Evolutionary conservation across 1,140 invertebrate species (phyloP), one percentile per base, ranked within the genome.

Genomic region (Propsilocerus akamusi): DNA sequence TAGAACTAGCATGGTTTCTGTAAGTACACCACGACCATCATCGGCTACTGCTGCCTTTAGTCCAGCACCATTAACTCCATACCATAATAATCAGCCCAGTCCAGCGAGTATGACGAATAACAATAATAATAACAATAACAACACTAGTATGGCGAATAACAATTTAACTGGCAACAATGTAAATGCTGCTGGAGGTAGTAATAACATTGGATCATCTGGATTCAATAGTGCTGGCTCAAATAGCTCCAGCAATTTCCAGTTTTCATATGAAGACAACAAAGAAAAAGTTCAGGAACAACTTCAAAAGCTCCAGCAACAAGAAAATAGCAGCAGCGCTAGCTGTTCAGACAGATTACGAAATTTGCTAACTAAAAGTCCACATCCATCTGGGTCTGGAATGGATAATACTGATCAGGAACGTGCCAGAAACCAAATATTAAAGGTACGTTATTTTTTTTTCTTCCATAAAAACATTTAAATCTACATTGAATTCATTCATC

Each of bases 271-370:
- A 26, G 51, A 55, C 20, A 50, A 51, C 60, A 41, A 59, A 52
- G 37, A 64, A 61, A 55, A 53, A 62, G 49, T 68, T 66, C 60
- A 68, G 66, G 54, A 62, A 68, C 49, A 68, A 64, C 53, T 48
- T 59, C 46, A 58, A 58, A 49, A 63, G 8, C 7, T 41, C 26
- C 11, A 52, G 28, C n/a, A 53, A 49, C 23, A 41, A 14, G 28
- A 49, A 25, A 49, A 28, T 28, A 30, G 71, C 26, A 76, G 78
- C n/a, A n/a, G n/a, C n/a, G n/a, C n/a, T n/a, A n/a, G n/a, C n/a
- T n/a, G n/a, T 46, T 80, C 80, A 0, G 80, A 75, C 47, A 66
- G 80, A 48, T 64, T 86, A 34, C 71, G 81, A 47, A 75, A 74
- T 56, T 67, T 82, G 49, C 68, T 80, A 46, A 47, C 12, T 10